Evolutionary conservation across 2,797 vertebrate genomes (phyloP).

Genomic region (Borostomias antarcticus): DNA sequence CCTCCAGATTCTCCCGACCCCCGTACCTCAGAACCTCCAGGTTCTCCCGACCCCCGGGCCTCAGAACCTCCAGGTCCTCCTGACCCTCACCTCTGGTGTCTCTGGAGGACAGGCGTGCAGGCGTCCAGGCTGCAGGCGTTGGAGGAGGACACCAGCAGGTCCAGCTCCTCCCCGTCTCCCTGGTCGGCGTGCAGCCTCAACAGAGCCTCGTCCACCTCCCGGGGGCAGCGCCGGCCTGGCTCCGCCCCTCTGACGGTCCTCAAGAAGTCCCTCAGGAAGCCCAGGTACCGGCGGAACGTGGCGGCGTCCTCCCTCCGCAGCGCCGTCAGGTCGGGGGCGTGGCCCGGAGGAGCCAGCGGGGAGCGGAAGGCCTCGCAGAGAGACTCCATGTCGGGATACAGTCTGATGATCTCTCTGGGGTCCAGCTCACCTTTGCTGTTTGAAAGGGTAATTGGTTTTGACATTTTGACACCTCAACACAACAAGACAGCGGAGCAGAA

Average conservation of each 20-base stretch:
- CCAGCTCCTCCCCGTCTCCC: conserved; percentile 49
- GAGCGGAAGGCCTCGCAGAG: conserved; percentile 54
- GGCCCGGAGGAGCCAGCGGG: conserved; percentile 44
- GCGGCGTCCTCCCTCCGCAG: conserved; percentile 50
- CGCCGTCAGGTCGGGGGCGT: conserved; percentile 50
- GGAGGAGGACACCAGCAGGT: conserved; percentile 53
- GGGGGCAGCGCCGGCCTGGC: conserved; percentile 40
- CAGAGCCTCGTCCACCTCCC: conserved; percentile 70
- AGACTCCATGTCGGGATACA: conserved; percentile 58
- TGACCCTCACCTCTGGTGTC: conserved; percentile 57
- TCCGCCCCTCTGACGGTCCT: conserved; percentile 42
- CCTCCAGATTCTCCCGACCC: too few species aligned
- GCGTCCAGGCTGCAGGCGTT: conserved; percentile 61
- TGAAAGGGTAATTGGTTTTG: conserved; percentile 31
- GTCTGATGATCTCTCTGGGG: conserved; percentile 71
- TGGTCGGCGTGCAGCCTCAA: conserved; percentile 66
- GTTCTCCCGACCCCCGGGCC: background rate
- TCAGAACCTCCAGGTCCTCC: background rate
- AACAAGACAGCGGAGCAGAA: background rate
- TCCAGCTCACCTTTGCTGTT: conserved; percentile 71
- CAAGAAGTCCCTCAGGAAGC: conserved; percentile 68
- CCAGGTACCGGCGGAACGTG: conserved; percentile 55
- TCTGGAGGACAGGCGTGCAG: conserved; percentile 61
- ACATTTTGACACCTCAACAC: conserved; percentile 22
- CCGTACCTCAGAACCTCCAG: background rate